Base-by-base conservation (phyloP, 2,113 vertebrate genomes). In the Anolis carolinensis region DNA sequence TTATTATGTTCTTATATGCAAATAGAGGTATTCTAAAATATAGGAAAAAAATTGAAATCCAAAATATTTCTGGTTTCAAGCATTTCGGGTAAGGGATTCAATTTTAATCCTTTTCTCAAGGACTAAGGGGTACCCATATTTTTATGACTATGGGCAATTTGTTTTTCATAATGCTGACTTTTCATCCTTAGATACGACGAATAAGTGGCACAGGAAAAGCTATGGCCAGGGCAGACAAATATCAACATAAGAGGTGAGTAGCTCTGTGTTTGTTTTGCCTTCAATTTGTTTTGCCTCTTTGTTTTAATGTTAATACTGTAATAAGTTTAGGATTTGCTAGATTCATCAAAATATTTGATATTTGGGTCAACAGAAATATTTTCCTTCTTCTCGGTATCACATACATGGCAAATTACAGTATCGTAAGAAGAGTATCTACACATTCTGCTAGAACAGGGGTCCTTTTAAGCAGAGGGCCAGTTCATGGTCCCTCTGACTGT, bases 171-270 rank as follows among this genome's bases (percentile, higher is more conserved):
- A 86, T 3, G 80, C 63, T 93, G 74, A 87, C 90, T 87, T 90
- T 63, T 87, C 83, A 2, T 25, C 18, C 32, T 79, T 90, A 99
- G 98, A 97, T 99, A 93, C 95, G 97, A 93, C 97, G 97, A 93
- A 98, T 99, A 93, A 99, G 98, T 93, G 98, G 99, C 88, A 97
- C 98, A 68, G 98, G 99, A 92, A 99, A 98, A 95, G 97, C 98
- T 14, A 94, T 98, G 95, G 98, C 98, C 65, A 97, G 95, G 94
- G 90, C 97, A 75, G 98, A 99, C 95, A 99, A 99, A 91, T 99
- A 99, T 87, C 97, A 98, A 83, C 98, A 99, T 91, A 99, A 98
- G 96, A 99, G 98, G 99, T 98, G 71, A 95, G 92, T 89, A 68
- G 89, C 25, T 44, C 39, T 44, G n/a, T n/a, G n/a, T n/a, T n/a